A percentile compares a stretch with the other conserved stretches of the same genome.
Conservation (phyloP, 1,140 invertebrate species). For the Tribolium madens region DNA sequence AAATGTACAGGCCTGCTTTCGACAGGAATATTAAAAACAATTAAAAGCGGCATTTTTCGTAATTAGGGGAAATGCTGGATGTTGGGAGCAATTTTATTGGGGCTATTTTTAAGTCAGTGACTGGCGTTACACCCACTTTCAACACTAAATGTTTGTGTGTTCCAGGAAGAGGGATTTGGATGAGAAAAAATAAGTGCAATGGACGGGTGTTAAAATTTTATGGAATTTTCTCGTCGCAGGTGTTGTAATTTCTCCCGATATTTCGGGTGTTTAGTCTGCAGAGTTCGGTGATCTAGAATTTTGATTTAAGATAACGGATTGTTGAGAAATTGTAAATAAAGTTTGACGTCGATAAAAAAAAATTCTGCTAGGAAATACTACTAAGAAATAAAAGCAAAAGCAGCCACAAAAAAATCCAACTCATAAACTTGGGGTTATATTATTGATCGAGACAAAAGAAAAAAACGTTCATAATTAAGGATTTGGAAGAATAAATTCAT, state of each 20-base stretch:
- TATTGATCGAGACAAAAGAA: too few species aligned
- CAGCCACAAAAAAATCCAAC: too few species aligned
- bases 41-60: not conserved
- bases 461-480: too few species aligned
- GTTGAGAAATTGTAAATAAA: too few species aligned
- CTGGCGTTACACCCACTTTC: not conserved
- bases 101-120: not conserved
- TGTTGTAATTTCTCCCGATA: not conserved
- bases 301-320: not conserved
- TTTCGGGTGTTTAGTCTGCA: not conserved
- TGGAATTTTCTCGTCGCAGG: not conserved
- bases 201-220: not conserved
- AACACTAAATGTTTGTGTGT: not conserved
- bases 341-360: too few species aligned
- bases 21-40: not conserved
- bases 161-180: not conserved
- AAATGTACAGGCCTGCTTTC: conserved; percentile 3
- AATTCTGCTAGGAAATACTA: too few species aligned
- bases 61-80: not conserved
- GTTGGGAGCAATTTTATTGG: not conserved
- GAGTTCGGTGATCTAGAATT: not conserved
- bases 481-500: too few species aligned
- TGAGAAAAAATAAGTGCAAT: not conserved
- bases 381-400: too few species aligned
- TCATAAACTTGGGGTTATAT: too few species aligned